Evolutionary conservation across 1,140 invertebrate species (phyloP).

Genomic region (Neocloeon triangulifer): DNA sequence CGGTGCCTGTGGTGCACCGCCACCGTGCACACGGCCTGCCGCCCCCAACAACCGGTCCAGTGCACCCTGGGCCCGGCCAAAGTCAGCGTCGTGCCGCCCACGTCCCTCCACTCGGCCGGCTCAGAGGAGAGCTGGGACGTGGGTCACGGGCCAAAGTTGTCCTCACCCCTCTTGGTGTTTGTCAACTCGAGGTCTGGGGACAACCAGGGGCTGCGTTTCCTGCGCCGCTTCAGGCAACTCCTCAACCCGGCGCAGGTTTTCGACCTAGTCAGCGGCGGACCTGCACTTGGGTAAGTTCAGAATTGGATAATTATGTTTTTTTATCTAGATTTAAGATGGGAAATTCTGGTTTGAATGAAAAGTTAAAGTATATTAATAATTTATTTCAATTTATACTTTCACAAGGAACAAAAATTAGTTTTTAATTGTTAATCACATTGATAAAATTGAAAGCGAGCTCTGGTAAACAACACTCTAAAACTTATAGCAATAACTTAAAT

Average conservation of each 20-base stretch:
- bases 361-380: no score
- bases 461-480: no score
- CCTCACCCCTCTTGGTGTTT: slow-evolving; percentile 79
- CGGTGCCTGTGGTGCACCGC: slow-evolving; percentile 85
- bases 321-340: no score
- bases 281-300: slow-evolving; percentile 49
- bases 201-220: slow-evolving; percentile 92
- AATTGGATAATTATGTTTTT: slow-evolving; percentile 1
- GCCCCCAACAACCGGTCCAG: slow-evolving; percentile 34
- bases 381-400: no score
- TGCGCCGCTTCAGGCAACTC: slow-evolving; percentile 84
- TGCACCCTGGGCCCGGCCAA: slow-evolving; percentile 62
- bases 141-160: slow-evolving; percentile 48
- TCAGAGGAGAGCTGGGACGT: slow-evolving; percentile 77
- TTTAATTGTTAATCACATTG: no score
- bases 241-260: slow-evolving; percentile 95
- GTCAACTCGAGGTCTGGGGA: slow-evolving; percentile 96
- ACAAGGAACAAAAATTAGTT: no score
- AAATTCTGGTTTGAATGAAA: no score
- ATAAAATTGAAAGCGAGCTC: no score
- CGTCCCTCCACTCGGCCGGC: slow-evolving; percentile 46
- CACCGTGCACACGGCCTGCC: slow-evolving; percentile 77
- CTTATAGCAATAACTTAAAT: no score
- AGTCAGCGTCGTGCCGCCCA: slow-evolving; percentile 82
- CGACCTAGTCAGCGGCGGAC: slow-evolving; percentile 74